These are phyloP conservation scores for Yponomeuta cagnagella DNA, from an alignment of 2,888 invertebrate species.

Conservation along the genomic window DNA sequence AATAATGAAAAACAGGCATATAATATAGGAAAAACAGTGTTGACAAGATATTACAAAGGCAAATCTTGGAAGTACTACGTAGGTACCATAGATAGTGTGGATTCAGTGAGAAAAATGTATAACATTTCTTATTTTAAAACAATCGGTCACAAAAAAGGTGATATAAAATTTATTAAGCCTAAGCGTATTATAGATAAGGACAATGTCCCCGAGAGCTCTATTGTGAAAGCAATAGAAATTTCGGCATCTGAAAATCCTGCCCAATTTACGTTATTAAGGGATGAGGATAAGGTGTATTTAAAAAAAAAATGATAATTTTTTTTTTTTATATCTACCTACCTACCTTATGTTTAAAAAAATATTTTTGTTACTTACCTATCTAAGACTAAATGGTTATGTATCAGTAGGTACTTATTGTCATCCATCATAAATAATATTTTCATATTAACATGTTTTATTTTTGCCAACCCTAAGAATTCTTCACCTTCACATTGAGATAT, in stretches of 20 bases:
- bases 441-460: not conserved
- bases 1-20: not conserved
- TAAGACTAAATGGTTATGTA: not conserved
- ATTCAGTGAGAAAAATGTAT: conserved; percentile 1
- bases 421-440: not conserved
- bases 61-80: conserved; percentile 11
- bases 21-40: conserved; percentile 3
- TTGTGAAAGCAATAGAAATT: conserved; percentile 12
- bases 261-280: not conserved
- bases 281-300: conserved; percentile 3
- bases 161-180: not conserved
- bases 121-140: conserved; percentile 10
- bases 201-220: conserved; percentile 7
- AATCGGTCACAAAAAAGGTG: conserved; percentile 5
- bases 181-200: conserved; percentile 11
- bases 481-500: not conserved
- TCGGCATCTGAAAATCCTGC: conserved; percentile 2
- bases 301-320: not conserved
- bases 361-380: not conserved
- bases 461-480: not conserved
- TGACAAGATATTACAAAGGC: conserved; percentile 10
- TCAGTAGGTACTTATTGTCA: not conserved
- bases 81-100: conserved; percentile 6
- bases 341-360: not conserved
- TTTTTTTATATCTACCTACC: not conserved